Conservation (phyloP, 64 coral and sea anemone genomes). For the Montipora cactus region DNA sequence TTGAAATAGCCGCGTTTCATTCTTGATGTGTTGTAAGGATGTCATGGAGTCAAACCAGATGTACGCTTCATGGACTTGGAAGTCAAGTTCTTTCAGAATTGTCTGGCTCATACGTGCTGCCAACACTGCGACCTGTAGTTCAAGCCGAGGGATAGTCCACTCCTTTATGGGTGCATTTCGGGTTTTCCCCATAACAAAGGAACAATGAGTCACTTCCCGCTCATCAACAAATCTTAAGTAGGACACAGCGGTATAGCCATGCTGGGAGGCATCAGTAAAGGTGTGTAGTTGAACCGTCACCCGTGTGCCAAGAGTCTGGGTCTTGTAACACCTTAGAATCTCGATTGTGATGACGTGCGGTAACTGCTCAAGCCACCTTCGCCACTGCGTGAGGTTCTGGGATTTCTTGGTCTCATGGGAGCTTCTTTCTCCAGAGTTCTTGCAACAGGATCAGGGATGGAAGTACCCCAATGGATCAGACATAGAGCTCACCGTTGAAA, state of each 20-base stretch:
- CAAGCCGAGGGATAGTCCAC: slow-evolving; percentile 60
- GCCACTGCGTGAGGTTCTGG: slow-evolving; percentile 37
- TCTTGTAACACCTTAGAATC: slow-evolving; percentile 51
- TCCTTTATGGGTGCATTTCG: slow-evolving; percentile 29
- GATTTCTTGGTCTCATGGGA: slow-evolving; percentile 49
- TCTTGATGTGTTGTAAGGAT: slow-evolving; percentile 39
- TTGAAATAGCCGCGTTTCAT: slow-evolving; percentile 32
- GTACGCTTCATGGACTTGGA: neutral
- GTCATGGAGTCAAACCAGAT: slow-evolving; percentile 42
- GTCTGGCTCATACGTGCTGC: neutral
- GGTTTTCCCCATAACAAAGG: slow-evolving; percentile 50
- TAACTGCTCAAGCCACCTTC: slow-evolving; percentile 14
- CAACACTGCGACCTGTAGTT: slow-evolving; percentile 35
- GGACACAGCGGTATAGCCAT: slow-evolving; percentile 17
- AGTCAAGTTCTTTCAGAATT: slow-evolving; percentile 26
- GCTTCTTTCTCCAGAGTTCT: slow-evolving; percentile 28
- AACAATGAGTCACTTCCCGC: slow-evolving; percentile 23
- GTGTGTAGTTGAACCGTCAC: slow-evolving; percentile 17
- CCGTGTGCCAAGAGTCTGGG: neutral
- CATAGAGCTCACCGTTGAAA: slow-evolving; percentile 35
- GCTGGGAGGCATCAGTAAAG: slow-evolving; percentile 59
- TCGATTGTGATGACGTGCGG: slow-evolving; percentile 2
- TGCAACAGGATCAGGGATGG: slow-evolving; percentile 38
- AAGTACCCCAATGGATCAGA: slow-evolving; percentile 67
- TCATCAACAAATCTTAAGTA: slow-evolving; percentile 39